phyloP scores from a whole-genome alignment of 2,797 vertebrate species.

The Anomalospiza imberbis region DNA sequence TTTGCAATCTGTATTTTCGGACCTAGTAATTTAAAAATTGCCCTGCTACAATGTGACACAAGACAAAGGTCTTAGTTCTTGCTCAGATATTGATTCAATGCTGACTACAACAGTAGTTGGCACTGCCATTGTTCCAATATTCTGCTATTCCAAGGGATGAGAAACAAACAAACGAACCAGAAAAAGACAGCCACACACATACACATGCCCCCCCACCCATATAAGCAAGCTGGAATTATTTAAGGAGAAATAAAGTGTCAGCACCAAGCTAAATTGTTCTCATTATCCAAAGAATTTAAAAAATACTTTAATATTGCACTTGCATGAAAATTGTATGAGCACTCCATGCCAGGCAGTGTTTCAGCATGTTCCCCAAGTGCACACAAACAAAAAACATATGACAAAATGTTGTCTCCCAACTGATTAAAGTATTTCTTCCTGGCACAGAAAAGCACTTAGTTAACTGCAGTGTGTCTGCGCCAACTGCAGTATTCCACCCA shows the following conservation, averaged over 20 bases:
- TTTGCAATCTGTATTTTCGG: neutral
- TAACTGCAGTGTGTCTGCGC: slow-evolving; percentile 33
- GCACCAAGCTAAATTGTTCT: slow-evolving; percentile 45
- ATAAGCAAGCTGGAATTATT: slow-evolving; percentile 43
- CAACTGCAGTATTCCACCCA: slow-evolving; percentile 62
- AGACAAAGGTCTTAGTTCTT: neutral
- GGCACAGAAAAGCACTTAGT: slow-evolving; percentile 59
- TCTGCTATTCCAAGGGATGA: neutral
- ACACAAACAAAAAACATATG: slow-evolving; percentile 68
- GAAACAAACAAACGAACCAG: neutral
- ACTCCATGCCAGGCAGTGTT: slow-evolving; percentile 53
- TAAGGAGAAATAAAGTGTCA: slow-evolving; percentile 57
- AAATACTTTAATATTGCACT: slow-evolving; percentile 49
- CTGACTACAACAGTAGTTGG: neutral
- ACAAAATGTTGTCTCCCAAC: slow-evolving; percentile 59
- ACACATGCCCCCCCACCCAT: neutral
- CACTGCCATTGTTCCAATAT: neutral
- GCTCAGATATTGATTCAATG: neutral
- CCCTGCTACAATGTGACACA: neutral
- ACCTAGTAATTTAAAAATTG: neutral
- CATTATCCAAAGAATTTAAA: slow-evolving; percentile 41
- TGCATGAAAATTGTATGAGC: slow-evolving; percentile 49
- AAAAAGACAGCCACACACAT: neutral
- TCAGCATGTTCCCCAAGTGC: slow-evolving; percentile 51
- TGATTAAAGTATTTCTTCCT: slow-evolving; percentile 69